Conservation (phyloP, 37 sponge, comb jelly and placozoan genomes). For the Eunapius fragilis region DNA sequence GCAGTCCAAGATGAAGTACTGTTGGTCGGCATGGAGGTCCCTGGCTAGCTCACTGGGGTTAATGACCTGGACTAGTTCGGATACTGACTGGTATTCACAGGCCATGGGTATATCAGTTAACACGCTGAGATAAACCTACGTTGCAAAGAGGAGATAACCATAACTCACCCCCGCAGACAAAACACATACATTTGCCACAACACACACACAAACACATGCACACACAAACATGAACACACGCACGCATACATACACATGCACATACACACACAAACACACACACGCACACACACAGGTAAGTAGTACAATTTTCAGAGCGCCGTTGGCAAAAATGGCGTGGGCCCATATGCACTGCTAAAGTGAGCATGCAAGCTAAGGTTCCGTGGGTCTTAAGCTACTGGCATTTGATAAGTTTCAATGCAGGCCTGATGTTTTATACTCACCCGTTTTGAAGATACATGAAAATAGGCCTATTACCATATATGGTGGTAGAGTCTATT, state of each 20-base stretch:
- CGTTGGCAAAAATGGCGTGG: too few relatives aligned
- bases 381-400: too few relatives aligned
- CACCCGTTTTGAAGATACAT: too few relatives aligned
- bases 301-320: too few relatives aligned
- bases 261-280: conserved; percentile 2
- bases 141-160: too few relatives aligned
- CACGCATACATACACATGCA: not conserved
- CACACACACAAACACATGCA: conserved; percentile 8
- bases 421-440: too few relatives aligned
- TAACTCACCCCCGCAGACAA: too few relatives aligned
- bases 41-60: conserved; percentile 55
- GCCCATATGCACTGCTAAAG: too few relatives aligned
- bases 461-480: not conserved
- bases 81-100: not conserved
- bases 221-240: too few relatives aligned
- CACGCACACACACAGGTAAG: not conserved
- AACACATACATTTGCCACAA: not conserved
- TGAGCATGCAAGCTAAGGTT: too few relatives aligned
- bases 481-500: not conserved
- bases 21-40: conserved; percentile 29
- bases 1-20: conserved; percentile 65
- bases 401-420: too few relatives aligned
- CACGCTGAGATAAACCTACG: too few relatives aligned
- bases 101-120: not conserved
- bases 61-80: conserved; percentile 9